Conservation (phyloP, 2,888 invertebrate species). For the Synanthedon vespiformis region DNA sequence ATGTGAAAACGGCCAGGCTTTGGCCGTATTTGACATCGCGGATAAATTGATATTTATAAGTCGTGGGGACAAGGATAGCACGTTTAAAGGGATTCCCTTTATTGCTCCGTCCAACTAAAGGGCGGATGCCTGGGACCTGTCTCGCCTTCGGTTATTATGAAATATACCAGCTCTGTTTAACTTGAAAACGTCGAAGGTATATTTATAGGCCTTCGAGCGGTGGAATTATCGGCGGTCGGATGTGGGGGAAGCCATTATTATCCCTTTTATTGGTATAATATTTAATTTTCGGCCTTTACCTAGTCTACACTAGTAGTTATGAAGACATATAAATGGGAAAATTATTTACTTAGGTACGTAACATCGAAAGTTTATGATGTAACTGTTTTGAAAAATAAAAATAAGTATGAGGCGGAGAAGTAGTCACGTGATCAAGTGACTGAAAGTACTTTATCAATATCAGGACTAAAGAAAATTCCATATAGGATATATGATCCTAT, state of each 20-base stretch:
- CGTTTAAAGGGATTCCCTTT: slow-evolving; percentile 69
- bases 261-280: slow-evolving; percentile 70
- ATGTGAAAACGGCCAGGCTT: slow-evolving; percentile 56
- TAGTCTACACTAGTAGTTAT: slow-evolving; percentile 31
- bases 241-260: slow-evolving; percentile 61
- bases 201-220: slow-evolving; percentile 54
- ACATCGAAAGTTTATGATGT: too few relatives aligned
- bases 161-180: slow-evolving; percentile 52
- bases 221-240: slow-evolving; percentile 64
- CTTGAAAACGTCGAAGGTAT: slow-evolving; percentile 66
- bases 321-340: slow-evolving; percentile 55
- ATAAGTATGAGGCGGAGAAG: too few relatives aligned
- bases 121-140: slow-evolving; percentile 53
- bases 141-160: slow-evolving; percentile 61
- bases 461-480: too few relatives aligned
- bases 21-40: slow-evolving; percentile 58
- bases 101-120: slow-evolving; percentile 53
- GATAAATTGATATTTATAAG: slow-evolving; percentile 71
- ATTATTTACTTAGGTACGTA: slow-evolving; percentile 37
- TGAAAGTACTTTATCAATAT: too few relatives aligned
- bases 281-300: slow-evolving; percentile 64
- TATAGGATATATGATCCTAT: too few relatives aligned
- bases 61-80: slow-evolving; percentile 51
- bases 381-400: too few relatives aligned
- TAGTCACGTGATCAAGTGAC: too few relatives aligned